Conservation (phyloP, 1,140 invertebrate species). For the Thrips palmi region DNA sequence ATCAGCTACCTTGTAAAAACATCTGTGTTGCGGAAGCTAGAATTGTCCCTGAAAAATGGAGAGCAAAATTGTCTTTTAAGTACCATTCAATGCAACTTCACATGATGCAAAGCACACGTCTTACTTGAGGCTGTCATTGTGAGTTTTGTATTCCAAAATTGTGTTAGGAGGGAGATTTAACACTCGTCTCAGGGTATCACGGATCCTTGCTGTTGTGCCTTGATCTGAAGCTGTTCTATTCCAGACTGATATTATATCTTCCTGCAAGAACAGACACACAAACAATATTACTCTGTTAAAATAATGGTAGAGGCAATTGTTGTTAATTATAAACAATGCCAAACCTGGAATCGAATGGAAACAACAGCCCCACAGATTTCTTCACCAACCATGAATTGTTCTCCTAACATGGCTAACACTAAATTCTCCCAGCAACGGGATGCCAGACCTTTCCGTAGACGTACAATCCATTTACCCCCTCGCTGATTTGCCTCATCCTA, state of each 20-base stretch:
- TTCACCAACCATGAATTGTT: slow-evolving; percentile 97
- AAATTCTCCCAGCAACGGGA: slow-evolving; percentile 97
- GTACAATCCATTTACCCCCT: slow-evolving; percentile 94
- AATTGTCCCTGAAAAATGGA: too few species aligned
- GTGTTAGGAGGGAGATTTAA: slow-evolving; percentile 84
- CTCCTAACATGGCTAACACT: slow-evolving; percentile 90
- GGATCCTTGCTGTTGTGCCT: slow-evolving; percentile 69
- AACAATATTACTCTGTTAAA: slow-evolving; percentile 11
- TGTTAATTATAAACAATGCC: slow-evolving; percentile 8
- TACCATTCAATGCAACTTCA: too few species aligned
- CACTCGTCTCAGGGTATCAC: slow-evolving; percentile 84
- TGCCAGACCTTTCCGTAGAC: slow-evolving; percentile 84
- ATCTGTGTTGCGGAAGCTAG: background rate
- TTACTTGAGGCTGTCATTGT: slow-evolving; percentile 69
- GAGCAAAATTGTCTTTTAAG: too few species aligned
- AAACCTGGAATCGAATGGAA: slow-evolving; percentile 78
- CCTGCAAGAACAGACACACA: too few species aligned
- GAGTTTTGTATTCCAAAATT: slow-evolving; percentile 92
- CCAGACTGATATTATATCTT: slow-evolving; percentile 97
- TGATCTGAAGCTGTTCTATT: slow-evolving; percentile 84
- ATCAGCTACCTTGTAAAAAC: too few species aligned
- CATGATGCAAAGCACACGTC: too few species aligned
- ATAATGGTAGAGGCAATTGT: background rate
- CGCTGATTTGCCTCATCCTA: slow-evolving; percentile 82
- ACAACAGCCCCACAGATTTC: slow-evolving; percentile 97